These are phyloP conservation scores for Anolis carolinensis DNA, from an alignment of 2,113 vertebrate genomes.

Conservation along the genomic window DNA sequence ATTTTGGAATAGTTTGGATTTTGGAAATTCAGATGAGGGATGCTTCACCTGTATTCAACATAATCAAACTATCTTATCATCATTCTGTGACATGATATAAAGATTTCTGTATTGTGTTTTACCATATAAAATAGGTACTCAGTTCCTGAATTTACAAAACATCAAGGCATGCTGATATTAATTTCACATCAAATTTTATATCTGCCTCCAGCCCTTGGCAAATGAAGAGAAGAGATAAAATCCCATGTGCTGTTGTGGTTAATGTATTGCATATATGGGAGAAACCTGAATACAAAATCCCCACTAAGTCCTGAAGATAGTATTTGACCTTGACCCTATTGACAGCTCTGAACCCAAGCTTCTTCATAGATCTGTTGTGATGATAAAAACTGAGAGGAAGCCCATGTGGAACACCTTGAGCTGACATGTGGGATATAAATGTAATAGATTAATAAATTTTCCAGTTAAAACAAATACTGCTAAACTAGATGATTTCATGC, in stretches of 20 bases:
- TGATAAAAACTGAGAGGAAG: background rate
- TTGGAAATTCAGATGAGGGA: no score
- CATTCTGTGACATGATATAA: background rate
- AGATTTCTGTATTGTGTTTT: background rate
- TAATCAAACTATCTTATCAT: background rate
- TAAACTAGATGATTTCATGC: background rate
- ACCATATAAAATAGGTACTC: background rate
- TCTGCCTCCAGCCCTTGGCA: background rate
- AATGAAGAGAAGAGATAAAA: background rate
- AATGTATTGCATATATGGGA: background rate
- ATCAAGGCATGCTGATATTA: background rate
- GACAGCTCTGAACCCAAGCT: background rate
- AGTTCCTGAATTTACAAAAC: background rate
- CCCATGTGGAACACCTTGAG: background rate
- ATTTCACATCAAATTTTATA: no score
- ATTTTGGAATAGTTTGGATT: no score
- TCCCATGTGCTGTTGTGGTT: background rate
- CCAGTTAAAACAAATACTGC: background rate
- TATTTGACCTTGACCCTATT: background rate
- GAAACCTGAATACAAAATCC: no score
- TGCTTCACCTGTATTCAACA: background rate
- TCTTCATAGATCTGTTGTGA: background rate
- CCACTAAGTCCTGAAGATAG: background rate
- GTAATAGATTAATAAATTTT: background rate
- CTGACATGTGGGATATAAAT: background rate